Evolutionary conservation across 1,140 invertebrate genomes (phyloP).

Genomic region (Drosophila eugracilis): DNA sequence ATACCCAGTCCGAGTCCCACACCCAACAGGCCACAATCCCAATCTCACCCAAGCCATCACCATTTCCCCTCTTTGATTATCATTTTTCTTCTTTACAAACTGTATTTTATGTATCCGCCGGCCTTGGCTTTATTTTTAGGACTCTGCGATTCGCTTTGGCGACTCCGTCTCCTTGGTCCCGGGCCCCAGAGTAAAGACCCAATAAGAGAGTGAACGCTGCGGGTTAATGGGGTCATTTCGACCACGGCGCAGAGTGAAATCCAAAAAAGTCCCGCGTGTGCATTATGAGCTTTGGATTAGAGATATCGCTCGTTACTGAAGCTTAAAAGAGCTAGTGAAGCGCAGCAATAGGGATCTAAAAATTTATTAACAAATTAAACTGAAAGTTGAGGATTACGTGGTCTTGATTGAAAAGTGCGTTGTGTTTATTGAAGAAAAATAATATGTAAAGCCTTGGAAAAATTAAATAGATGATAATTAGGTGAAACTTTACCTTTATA

Average conservation of each 20-base stretch:
- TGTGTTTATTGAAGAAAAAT: neutral
- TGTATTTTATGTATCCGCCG: conserved; percentile 58
- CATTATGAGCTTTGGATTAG: conserved; percentile 41
- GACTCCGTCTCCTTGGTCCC: conserved; percentile 5
- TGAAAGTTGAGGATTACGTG: neutral
- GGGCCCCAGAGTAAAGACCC: conserved; percentile 13
- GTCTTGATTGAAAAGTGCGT: conserved; percentile 3
- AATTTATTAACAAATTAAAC: conserved; percentile 41
- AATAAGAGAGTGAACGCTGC: conserved; percentile 4
- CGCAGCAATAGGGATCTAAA: conserved; percentile 13
- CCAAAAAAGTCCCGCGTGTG: conserved; percentile 34
- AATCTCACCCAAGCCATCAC: conserved; percentile 1
- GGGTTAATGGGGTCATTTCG: conserved; percentile 62
- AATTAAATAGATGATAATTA: too few species aligned
- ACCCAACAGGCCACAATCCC: conserved; percentile 10
- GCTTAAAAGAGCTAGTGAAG: conserved; percentile 31
- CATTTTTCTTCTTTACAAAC: conserved; percentile 48
- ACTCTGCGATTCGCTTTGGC: conserved; percentile 36
- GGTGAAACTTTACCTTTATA: too few species aligned
- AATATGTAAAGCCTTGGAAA: too few species aligned
- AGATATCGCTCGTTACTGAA: conserved; percentile 31
- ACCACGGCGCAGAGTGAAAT: conserved; percentile 36
- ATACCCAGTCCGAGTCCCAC: conserved; percentile 25
- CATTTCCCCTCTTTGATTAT: conserved; percentile 44
- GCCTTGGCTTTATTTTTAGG: conserved; percentile 58